Base-by-base conservation (phyloP, 2,888 invertebrate species). In the Timandra comae region DNA sequence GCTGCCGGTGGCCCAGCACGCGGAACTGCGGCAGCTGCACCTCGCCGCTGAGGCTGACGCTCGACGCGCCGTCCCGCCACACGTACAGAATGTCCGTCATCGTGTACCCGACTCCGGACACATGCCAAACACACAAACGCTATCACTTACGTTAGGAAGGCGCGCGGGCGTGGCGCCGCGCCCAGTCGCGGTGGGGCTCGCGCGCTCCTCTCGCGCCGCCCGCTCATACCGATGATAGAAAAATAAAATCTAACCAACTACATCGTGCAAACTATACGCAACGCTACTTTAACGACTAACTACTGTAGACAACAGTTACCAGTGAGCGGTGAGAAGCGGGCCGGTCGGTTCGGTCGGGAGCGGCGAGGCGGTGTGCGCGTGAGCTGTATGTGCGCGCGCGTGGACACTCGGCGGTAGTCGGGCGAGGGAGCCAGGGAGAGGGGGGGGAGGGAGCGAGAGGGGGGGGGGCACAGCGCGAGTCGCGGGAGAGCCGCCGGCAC, bases 21-120 rank as follows among this genome's bases (percentile, higher is more conserved):
- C 93, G 91, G 91, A 96, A 96, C 88, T 96, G 95, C 77, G 96
- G 95, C 82, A 96, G 91, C 89, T 94, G 92, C 88, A 95, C 94
- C 88, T 94, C 93, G 85, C 90, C 91, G 90, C 93, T 92, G 88
- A 95, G 93, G 86, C 93, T 94, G 86, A 96, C 94, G 87, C 95
- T 93, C 86, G 91, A 90, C 82, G 89, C 89, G 85, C 94, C 94
- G 88, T 92, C 90, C 87, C 91, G 91, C 95, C 95, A 96, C 89
- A 92, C 92, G 91, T 95, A 95, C 86, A 93, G 91, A 88, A 95
- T 94, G 91, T 94, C 56, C 54, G 54, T 92, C 94, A 94, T 95
- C 89, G 95, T 95, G 91, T 95, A 95, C 90, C 95, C 95, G 92
- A 95, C 95, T 95, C 82, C 76, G 71, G 70, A 70, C 67, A 72